Conservation (phyloP, 2,113 vertebrate species). For the Urocitellus parryii region DNA sequence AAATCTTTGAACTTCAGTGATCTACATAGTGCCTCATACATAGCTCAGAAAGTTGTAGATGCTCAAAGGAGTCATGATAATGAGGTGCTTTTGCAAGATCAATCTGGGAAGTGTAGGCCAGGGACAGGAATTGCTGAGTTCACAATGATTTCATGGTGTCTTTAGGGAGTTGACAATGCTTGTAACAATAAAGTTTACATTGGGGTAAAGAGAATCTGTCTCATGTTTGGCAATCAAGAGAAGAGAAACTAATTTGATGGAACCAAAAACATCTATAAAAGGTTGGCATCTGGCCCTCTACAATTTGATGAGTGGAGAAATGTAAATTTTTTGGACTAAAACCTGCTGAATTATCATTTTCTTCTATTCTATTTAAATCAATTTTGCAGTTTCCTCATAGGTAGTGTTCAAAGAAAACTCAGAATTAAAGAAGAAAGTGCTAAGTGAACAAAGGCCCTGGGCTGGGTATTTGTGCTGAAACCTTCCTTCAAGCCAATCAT, state of each 20-base stretch:
- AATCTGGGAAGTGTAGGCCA: not conserved
- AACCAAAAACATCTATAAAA: conserved; percentile 29
- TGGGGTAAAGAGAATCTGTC: not conserved
- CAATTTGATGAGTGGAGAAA: conserved; percentile 52
- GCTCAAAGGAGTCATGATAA: not conserved
- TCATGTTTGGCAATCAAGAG: conserved; percentile 12
- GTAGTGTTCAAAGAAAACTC: not conserved
- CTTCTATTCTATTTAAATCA: not conserved
- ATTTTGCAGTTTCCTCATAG: not conserved
- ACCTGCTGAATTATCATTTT: conserved; percentile 51
- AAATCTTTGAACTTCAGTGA: not conserved
- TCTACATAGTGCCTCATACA: not conserved
- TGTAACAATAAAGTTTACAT: not conserved
- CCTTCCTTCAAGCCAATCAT: not conserved
- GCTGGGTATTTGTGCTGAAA: not conserved
- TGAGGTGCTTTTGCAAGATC: not conserved
- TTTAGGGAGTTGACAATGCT: not conserved
- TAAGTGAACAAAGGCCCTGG: not conserved
- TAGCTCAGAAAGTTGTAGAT: not conserved
- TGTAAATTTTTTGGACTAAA: conserved; percentile 13
- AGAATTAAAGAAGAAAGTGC: conserved; percentile 2
- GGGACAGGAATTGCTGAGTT: not conserved
- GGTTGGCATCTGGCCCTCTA: conserved; percentile 50
- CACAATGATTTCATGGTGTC: not conserved
- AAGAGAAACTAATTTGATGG: conserved; percentile 41